These are phyloP conservation scores for Drosophila pseudoobscura DNA, from an alignment of 1,140 invertebrate genomes.

Conservation along the genomic window DNA sequence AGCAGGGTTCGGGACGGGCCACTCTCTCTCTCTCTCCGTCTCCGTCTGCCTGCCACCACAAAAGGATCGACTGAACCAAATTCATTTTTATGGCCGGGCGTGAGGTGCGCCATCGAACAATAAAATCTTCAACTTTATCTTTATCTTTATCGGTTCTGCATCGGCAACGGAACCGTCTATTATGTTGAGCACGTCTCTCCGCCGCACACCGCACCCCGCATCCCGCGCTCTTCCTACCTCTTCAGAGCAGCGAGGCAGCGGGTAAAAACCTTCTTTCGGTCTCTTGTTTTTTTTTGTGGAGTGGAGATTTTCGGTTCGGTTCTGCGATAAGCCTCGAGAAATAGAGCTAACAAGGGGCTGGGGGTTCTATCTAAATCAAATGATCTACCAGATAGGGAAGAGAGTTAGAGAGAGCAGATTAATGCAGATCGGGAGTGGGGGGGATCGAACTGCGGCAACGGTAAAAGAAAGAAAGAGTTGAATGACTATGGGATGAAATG, in stretches of 20 bases:
- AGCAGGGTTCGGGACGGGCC: not conserved
- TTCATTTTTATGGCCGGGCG: constrained; percentile 39
- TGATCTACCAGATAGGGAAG: constrained; percentile 3
- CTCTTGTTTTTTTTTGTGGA: not conserved
- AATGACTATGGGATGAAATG: no score
- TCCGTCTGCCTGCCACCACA: constrained; percentile 7
- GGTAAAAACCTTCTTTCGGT: not conserved
- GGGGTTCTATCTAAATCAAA: constrained; percentile 11
- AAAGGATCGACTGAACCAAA: constrained; percentile 51
- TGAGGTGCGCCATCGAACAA: constrained; percentile 43
- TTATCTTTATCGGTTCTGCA: constrained; percentile 49
- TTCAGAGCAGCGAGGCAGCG: no score
- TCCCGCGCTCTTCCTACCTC: not conserved
- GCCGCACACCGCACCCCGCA: no score
- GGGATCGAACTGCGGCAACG: no score
- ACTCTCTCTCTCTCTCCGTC: no score
- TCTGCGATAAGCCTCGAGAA: constrained; percentile 37
- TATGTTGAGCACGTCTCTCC: constrained; percentile 34
- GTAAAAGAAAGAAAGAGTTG: no score
- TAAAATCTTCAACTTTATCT: constrained; percentile 76
- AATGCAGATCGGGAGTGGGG: constrained; percentile 1
- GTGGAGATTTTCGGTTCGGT: constrained; percentile 33
- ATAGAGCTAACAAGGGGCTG: constrained; percentile 34
- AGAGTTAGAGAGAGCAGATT: not conserved
- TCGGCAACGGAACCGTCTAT: constrained; percentile 75